Evolutionary conservation across 1,140 invertebrate genomes (phyloP).

Genomic region (Ceratosolen fusciceps): DNA sequence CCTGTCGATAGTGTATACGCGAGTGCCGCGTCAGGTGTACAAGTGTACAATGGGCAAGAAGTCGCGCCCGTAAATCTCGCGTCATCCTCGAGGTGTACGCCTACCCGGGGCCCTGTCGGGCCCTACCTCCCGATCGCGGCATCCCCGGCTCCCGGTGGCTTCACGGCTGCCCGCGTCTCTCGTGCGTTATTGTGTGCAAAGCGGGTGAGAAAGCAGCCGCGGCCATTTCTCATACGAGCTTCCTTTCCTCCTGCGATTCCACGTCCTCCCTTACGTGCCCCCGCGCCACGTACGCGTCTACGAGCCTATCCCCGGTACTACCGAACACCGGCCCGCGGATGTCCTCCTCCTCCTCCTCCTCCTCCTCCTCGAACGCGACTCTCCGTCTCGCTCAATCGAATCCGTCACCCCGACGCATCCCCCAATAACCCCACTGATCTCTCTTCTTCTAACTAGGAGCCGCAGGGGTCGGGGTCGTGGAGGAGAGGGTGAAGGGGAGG

Average conservation of each 20-base stretch:
- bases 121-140: neutral
- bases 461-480: neutral
- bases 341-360: no score
- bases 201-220: conserved; percentile 40
- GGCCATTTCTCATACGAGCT: conserved; percentile 40
- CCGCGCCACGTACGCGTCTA: no score
- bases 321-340: no score
- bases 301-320: no score
- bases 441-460: neutral
- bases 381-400: no score
- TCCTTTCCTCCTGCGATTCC: no score
- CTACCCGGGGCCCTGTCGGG: neutral
- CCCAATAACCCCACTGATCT: no score
- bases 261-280: no score
- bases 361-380: no score
- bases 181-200: conserved; percentile 44
- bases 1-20: conserved; percentile 26
- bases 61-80: conserved; percentile 36
- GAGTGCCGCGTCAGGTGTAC: conserved; percentile 23
- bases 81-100: neutral
- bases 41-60: conserved; percentile 39
- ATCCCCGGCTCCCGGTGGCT: no score
- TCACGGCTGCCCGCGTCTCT: neutral
- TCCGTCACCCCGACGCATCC: no score
- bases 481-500: neutral